Evolutionary conservation across 2,888 invertebrate species (phyloP).

Genomic region (Coronaproctus castanopsis): DNA sequence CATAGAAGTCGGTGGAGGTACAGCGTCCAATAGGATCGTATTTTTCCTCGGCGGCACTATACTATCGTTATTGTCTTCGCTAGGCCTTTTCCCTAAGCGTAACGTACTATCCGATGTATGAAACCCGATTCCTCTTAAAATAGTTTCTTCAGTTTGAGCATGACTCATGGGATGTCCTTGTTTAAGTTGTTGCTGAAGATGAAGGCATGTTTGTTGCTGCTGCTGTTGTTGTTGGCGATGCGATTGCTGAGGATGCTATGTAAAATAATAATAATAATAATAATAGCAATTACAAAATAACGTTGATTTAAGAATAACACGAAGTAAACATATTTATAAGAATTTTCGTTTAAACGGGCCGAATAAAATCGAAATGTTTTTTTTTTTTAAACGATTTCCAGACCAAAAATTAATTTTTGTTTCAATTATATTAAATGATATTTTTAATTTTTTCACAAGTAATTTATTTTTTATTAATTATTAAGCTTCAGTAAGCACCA

Average conservation of each 20-base stretch:
- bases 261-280: background rate
- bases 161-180: background rate
- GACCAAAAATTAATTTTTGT: background rate
- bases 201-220: background rate
- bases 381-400: background rate
- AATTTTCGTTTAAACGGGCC: no score
- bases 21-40: conserved; percentile 17
- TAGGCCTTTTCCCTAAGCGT: conserved; percentile 36
- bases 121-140: conserved; percentile 7
- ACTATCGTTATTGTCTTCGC: conserved; percentile 37
- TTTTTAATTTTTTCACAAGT: no score
- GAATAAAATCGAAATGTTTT: no score
- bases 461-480: no score
- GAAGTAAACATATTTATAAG: no score
- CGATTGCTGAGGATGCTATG: background rate
- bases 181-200: background rate
- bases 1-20: conserved; percentile 11
- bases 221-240: conserved; percentile 1
- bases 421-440: background rate
- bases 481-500: background rate
- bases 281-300: background rate
- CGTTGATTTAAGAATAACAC: background rate
- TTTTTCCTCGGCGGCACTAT: conserved; percentile 30
- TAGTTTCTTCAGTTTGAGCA: conserved; percentile 1
- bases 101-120: conserved; percentile 25